These are phyloP conservation scores for Melanchra persicariae DNA, from an alignment of 2,888 invertebrate species.

Conservation along the genomic window DNA sequence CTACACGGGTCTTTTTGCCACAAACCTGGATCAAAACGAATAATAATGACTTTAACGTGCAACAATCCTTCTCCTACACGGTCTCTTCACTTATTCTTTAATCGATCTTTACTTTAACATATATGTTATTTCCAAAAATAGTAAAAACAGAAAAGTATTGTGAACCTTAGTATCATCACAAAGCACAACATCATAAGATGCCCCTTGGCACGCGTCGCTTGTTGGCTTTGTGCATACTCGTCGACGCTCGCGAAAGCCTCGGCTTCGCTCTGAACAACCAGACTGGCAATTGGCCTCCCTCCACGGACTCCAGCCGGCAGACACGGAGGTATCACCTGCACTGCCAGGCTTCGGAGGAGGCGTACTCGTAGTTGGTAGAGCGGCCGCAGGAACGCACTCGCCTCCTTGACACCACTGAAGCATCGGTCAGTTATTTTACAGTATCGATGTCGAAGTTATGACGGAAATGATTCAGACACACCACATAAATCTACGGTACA, in stretches of 20 bases:
- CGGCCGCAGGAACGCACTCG: constrained; percentile 88
- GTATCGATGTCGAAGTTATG: constrained; percentile 10
- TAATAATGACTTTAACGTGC: not conserved
- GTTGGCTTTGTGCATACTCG: constrained; percentile 89
- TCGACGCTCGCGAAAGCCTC: constrained; percentile 91
- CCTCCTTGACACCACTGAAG: constrained; percentile 93
- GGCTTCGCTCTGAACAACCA: constrained; percentile 92
- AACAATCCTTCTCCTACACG: not conserved
- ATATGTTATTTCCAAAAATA: not conserved
- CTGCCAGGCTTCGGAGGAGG: constrained; percentile 87
- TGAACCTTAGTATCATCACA: constrained; percentile 92
- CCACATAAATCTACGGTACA: not conserved
- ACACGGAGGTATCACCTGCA: constrained; percentile 56
- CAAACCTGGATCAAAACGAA: constrained; percentile 77
- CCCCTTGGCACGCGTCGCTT: constrained; percentile 91
- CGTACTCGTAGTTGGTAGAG: constrained; percentile 65
- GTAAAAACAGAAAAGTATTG: not conserved
- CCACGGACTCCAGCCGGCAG: constrained; percentile 93
- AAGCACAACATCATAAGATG: constrained; percentile 91
- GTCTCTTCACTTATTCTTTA: not conserved
- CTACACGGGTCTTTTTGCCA: constrained; percentile 89
- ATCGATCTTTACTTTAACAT: not conserved
- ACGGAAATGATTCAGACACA: not conserved
- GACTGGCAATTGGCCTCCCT: constrained; percentile 91
- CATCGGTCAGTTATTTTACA: constrained; percentile 52